Evolutionary conservation across 2,113 vertebrate genomes (phyloP), one percentile per base, ranked within the genome.

Genomic region (Seriola quinqueradiata): DNA sequence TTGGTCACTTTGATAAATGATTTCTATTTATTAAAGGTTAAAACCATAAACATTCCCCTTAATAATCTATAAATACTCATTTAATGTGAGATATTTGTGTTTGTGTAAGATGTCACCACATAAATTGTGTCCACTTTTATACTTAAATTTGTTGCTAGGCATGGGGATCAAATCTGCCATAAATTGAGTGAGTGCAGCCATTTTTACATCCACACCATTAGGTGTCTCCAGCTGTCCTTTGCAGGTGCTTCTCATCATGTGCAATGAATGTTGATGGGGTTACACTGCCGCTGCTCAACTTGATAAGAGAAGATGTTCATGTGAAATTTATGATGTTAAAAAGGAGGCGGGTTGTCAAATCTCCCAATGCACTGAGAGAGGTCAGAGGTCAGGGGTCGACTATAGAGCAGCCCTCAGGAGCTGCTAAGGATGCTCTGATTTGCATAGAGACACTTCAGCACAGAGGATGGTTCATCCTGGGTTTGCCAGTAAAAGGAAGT

Each of bases 221-320:
- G 81, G 80, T 73, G 81, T 84, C 81, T 82, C 84, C 83, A 79
- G 79, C 61, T 87, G 72, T 61, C 70, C 67, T 25, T 28, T 65
- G 79, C 90, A 91, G 84, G 91, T 88, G 89, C 68, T 52, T 60
- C 52, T 61, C 44, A 79, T 55, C 42, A 48, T 42, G 36, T 19
- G 61, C 63, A 66, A 42, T 57, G 54, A 73, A 65, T 42, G 46
- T 28, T 78, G 59, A 71, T 54, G 59, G 46, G 36, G 48, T 70
- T 38, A 36, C 23, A 5, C 50, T 63, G 86, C 65, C 59, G 70
- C 55, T 17, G 13, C 63, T 46, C 19, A 63, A 57, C 36, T 48
- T 59, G 7, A 38, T 63, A n/a, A 44, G 1, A 55, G 9, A n/a
- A 44, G 1, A 55, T 7, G 2, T 42, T 50, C 3, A 32, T 12